A percentile compares a stretch with the other conserved stretches of the same genome.
Conservation (phyloP, 2,113 vertebrate genomes). For the Ophiodon elongatus region DNA sequence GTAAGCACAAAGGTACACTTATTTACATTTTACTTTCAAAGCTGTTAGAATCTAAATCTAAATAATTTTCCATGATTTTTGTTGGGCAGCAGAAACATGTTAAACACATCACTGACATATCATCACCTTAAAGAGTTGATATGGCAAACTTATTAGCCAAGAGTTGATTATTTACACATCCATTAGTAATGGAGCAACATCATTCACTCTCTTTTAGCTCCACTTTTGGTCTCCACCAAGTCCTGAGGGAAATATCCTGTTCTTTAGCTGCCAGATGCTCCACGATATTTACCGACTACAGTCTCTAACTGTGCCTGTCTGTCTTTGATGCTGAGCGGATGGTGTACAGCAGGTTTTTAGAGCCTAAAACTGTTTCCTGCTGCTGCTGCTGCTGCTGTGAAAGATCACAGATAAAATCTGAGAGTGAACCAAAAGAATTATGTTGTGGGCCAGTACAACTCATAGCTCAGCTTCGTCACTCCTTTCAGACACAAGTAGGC, state of each 20-base stretch:
- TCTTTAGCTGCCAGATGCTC: background rate
- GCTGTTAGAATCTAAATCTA: background rate
- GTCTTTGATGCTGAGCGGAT: background rate
- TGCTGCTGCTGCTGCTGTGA: too few species aligned
- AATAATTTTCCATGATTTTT: background rate
- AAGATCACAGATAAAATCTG: background rate
- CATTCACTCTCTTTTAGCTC: background rate
- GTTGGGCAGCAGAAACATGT: background rate
- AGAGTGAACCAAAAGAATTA: background rate
- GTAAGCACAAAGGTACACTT: background rate
- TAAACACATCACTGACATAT: background rate
- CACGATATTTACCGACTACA: background rate
- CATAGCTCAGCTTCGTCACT: background rate
- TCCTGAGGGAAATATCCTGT: background rate
- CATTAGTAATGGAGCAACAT: background rate
- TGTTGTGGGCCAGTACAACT: background rate
- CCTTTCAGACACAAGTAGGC: background rate
- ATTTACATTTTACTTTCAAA: background rate
- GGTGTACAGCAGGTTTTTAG: background rate
- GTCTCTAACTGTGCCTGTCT: background rate
- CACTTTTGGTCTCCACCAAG: slow-evolving; percentile 8
- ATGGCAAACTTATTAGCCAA: background rate
- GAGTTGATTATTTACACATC: background rate
- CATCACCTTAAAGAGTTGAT: background rate
- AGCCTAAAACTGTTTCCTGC: background rate